Evolutionary conservation across 2,888 invertebrate species (phyloP), one percentile per base, ranked within the genome.

Genomic region (Pheosia tremula): DNA sequence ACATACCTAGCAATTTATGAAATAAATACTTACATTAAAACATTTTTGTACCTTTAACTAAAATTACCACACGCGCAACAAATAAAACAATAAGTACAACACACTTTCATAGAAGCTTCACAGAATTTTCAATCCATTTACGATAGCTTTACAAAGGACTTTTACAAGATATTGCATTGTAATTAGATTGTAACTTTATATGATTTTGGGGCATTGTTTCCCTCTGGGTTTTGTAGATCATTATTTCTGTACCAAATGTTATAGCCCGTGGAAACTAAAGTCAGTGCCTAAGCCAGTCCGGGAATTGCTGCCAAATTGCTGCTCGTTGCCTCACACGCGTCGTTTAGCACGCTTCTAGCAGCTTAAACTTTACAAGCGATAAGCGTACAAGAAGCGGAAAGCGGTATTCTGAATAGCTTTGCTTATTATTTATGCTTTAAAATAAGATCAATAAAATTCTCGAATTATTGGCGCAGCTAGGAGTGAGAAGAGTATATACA

Each of bases 251-350:
- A 74, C 80, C 0, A 81, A 81, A 83, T 81, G 83, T 84, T 81
- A 84, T 87, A 84, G 84, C 80, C 76, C 74, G 74, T 77, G 71
- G 71, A 80, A 79, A 72, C 72, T 79, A 74, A 79, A 78, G 77
- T 84, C 80, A 84, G 81, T 85, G 84, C 81, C 75, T 79, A 80
- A 81, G 83, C 80, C 77, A 77, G 77, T 68, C 68, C 73, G 74
- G 80, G 81, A 85, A 80, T 81, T 79, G 84, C 83, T 92, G 92
- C 92, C 93, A 93, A 93, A 91, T 93, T 89, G 91, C 90, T 83
- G 74, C 66, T 81, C 80, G 84, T 85, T 87, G 86, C 87, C 83
- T 85, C 86, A 82, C 81, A 90, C 90, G 91, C 88, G 86, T 91
- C 91, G 91, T 91, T 92, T 91, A 90, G 80, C 76, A 69, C 76